Evolutionary conservation across 2,888 invertebrate genomes (phyloP).

Genomic region (Xestia c-nigrum): DNA sequence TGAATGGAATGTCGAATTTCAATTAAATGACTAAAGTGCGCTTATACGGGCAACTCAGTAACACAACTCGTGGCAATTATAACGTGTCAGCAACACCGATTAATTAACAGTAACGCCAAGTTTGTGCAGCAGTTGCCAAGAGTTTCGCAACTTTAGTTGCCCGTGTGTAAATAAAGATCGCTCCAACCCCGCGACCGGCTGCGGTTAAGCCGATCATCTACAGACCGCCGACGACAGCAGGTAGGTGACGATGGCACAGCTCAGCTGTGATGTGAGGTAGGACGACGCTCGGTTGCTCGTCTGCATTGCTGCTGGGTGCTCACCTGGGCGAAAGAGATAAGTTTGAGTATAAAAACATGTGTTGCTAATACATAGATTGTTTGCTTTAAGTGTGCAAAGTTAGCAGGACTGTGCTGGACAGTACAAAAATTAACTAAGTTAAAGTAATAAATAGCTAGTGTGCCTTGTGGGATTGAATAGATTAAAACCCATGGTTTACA

Average conservation of each 20-base stretch:
- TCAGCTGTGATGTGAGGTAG: conserved; percentile 87
- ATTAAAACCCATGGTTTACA: background rate
- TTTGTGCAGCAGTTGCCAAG: conserved; percentile 21
- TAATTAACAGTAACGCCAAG: background rate
- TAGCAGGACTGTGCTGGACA: no score
- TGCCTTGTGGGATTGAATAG: background rate
- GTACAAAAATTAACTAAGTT: background rate
- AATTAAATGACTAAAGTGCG: conserved; percentile 26
- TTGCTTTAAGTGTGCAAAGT: background rate
- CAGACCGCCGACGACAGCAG: conserved; percentile 85
- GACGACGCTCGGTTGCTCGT: conserved; percentile 91
- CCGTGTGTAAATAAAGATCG: conserved; percentile 35
- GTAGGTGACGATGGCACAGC: conserved; percentile 86
- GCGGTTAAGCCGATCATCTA: conserved; percentile 85
- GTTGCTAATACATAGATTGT: background rate
- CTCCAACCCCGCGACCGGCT: conserved; percentile 54
- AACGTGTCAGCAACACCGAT: background rate
- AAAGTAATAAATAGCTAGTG: background rate
- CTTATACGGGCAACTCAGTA: background rate
- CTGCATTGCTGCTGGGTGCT: conserved; percentile 97
- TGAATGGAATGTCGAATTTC: conserved; percentile 38
- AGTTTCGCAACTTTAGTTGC: conserved; percentile 18
- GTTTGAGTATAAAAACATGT: no score
- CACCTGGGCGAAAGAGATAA: conserved; percentile 89
- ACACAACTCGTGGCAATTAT: conserved; percentile 4